Percentiles rank a stretch among this genome's conserved stretches.
Evolutionary conservation across 2,113 vertebrate species (phyloP).

Genomic region (Dromaius novaehollandiae): DNA sequence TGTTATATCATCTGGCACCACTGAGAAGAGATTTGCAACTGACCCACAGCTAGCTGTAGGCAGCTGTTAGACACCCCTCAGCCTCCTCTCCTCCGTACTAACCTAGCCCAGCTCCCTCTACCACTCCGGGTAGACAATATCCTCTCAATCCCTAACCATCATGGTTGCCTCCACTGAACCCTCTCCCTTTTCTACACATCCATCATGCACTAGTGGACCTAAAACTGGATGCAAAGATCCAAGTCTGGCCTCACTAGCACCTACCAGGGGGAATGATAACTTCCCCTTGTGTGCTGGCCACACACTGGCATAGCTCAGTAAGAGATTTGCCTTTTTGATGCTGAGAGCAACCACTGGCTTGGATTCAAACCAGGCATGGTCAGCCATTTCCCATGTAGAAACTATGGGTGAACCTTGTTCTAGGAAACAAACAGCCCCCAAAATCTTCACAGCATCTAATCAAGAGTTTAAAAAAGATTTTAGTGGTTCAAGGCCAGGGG

Average conservation of each 20-base stretch:
- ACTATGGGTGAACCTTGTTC: background rate
- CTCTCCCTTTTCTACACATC: background rate
- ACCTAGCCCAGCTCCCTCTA: background rate
- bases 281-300: background rate
- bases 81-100: background rate
- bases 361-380: background rate
- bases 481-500: background rate
- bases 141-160: background rate
- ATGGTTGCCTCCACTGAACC: background rate
- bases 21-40: background rate
- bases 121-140: background rate
- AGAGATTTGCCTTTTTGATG: background rate
- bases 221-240: background rate
- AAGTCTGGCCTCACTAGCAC: background rate
- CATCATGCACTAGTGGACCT: background rate
- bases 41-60: background rate
- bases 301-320: background rate
- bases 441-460: rapidly evolving
- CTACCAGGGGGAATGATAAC: background rate
- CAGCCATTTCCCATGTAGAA: background rate
- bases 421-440: background rate
- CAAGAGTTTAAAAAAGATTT: background rate
- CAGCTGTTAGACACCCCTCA: background rate
- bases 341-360: background rate
- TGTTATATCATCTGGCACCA: background rate